Conservation (phyloP, 2,113 vertebrate genomes). For the Hyperoodon ampullatus region DNA sequence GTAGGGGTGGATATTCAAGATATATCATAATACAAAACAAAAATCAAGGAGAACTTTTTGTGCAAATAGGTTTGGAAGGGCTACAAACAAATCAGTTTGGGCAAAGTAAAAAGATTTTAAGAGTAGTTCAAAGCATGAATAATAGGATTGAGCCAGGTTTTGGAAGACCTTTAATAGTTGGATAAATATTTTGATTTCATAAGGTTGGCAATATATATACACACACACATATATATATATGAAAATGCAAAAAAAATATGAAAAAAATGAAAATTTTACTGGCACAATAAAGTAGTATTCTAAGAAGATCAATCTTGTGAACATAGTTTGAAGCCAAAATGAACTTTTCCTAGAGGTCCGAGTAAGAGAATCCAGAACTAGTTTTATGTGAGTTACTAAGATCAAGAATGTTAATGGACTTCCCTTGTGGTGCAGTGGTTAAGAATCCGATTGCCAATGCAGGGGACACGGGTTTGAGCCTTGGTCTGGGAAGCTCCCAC, state of each 20-base stretch:
- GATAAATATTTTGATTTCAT: slow-evolving; percentile 32
- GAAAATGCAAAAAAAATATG: not conserved
- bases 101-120: not conserved
- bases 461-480: not conserved
- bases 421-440: not conserved
- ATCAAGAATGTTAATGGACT: not conserved
- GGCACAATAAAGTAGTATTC: not conserved
- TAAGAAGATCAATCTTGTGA: not conserved
- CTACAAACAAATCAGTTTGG: not conserved
- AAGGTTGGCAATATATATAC: not conserved
- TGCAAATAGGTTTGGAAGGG: not conserved
- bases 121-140: not conserved
- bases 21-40: not conserved
- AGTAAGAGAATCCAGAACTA: not conserved
- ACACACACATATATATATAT: not conserved
- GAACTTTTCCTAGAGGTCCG: not conserved
- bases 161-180: not conserved
- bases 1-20: not conserved
- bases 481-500: fast-evolving
- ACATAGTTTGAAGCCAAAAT: not conserved
- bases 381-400: not conserved
- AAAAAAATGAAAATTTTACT: not conserved
- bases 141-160: not conserved
- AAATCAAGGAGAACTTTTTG: not conserved
- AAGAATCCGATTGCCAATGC: not conserved